These are phyloP conservation scores for Chromis chromis DNA, from an alignment of 2,797 vertebrate species.

Conservation along the genomic window DNA sequence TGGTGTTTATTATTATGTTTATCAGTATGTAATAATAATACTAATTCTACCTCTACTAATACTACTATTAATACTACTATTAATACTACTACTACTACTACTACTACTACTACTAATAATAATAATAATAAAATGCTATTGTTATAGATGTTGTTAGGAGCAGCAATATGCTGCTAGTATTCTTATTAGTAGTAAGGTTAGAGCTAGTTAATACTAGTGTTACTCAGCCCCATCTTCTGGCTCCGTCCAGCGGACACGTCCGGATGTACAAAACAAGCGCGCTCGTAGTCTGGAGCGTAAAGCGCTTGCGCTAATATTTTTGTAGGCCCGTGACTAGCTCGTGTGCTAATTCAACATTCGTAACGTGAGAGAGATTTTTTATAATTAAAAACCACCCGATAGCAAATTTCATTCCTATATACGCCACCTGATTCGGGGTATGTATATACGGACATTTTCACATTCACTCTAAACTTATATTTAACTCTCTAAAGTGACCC, in stretches of 20 bases:
- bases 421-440: constrained; percentile 58
- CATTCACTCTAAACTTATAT: not conserved
- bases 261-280: constrained; percentile 51
- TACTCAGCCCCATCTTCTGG: not conserved
- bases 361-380: constrained; percentile 43
- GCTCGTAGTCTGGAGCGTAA: not conserved
- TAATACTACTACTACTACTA: too few species aligned
- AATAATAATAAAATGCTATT: too few species aligned
- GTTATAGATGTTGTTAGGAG: too few species aligned
- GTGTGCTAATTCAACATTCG: constrained; percentile 61
- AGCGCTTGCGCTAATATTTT: constrained; percentile 63
- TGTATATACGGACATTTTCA: constrained; percentile 13
- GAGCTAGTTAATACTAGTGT: too few species aligned
- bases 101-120: too few species aligned
- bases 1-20: not conserved
- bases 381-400: not conserved
- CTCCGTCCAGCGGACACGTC: constrained; percentile 22
- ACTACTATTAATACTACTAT: too few species aligned
- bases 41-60: too few species aligned
- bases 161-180: too few species aligned
- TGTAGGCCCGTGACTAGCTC: constrained; percentile 64
- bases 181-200: not conserved
- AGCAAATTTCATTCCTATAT: constrained; percentile 1
- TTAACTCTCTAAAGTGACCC: constrained; percentile 1
- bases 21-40: too few species aligned